Percentiles rank a stretch among this genome's conserved stretches.
These are phyloP conservation scores for Stegana nigrithorax DNA, from an alignment of 2,888 invertebrate genomes.

Conservation along the genomic window DNA sequence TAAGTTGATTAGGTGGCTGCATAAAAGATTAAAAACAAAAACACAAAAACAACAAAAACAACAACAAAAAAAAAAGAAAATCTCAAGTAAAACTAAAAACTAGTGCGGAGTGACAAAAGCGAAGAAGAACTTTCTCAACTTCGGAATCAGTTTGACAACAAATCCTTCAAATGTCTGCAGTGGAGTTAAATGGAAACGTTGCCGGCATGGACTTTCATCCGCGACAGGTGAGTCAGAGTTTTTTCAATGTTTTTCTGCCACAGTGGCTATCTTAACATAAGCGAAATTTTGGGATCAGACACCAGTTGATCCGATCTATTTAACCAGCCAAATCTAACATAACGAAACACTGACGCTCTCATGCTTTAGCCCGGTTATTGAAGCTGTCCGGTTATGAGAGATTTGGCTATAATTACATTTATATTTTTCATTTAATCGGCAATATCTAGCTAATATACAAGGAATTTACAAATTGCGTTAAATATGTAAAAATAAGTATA, in stretches of 20 bases:
- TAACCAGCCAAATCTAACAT: no score
- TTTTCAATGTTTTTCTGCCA: not conserved
- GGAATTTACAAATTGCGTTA: no score
- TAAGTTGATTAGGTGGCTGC: no score
- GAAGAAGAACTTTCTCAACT: not conserved
- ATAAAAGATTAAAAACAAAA: constrained; percentile 2
- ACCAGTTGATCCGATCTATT: no score
- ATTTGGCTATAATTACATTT: no score
- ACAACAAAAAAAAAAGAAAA: not conserved
- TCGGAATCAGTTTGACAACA: not conserved
- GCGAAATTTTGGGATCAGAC: no score
- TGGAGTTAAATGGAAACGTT: constrained; percentile 57
- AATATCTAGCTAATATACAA: no score
- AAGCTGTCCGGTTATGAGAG: no score
- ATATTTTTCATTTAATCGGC: no score
- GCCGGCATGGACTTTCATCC: constrained; percentile 59
- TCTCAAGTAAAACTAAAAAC: not conserved
- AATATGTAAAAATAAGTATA: no score
- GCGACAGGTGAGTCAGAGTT: constrained; percentile 52
- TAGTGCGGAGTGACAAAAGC: not conserved
- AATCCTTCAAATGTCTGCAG: constrained; percentile 52
- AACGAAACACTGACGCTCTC: not conserved
- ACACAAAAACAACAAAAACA: constrained; percentile 5
- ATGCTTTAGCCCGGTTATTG: no score
- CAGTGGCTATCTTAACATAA: not conserved